Percentiles rank a stretch among this genome's conserved stretches.
These are phyloP conservation scores for Toxotes chatareus DNA, from an alignment of 2,113 vertebrate genomes.

Conservation along the genomic window DNA sequence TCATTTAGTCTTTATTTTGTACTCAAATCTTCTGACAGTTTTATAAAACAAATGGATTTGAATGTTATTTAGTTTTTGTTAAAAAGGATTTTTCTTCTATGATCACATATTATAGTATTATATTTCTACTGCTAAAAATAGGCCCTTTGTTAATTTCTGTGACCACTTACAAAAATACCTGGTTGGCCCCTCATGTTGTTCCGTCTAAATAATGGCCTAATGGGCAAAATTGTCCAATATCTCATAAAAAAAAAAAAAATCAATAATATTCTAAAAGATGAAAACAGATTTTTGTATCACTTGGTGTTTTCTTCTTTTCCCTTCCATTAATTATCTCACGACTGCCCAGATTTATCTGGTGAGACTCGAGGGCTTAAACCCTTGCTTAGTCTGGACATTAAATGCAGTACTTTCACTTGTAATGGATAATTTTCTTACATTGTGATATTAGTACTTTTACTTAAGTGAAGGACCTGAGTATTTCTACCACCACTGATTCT, in stretches of 20 bases:
- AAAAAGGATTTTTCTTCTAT: too few relatives aligned
- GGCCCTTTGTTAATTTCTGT: neutral
- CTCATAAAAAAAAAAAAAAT: neutral
- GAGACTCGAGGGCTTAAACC: neutral
- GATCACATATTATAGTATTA: neutral
- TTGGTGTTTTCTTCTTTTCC: neutral
- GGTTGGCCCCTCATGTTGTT: too few relatives aligned
- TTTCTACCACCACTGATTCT: too few relatives aligned
- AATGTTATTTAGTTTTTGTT: neutral
- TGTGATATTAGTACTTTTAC: neutral
- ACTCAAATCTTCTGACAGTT: neutral
- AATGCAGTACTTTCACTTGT: neutral
- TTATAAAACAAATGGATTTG: too few relatives aligned
- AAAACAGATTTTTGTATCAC: neutral
- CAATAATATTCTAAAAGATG: neutral
- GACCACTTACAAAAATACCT: neutral
- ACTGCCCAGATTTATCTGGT: neutral
- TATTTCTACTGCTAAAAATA: neutral
- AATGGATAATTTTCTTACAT: neutral
- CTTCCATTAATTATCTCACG: neutral
- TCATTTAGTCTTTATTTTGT: conserved; percentile 6
- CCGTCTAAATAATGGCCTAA: neutral
- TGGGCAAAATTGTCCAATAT: neutral
- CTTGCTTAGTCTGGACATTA: too few relatives aligned
- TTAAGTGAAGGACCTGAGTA: too few relatives aligned